These are phyloP conservation scores for Orthosia incerta DNA, from an alignment of 2,888 invertebrate species.

Conservation along the genomic window DNA sequence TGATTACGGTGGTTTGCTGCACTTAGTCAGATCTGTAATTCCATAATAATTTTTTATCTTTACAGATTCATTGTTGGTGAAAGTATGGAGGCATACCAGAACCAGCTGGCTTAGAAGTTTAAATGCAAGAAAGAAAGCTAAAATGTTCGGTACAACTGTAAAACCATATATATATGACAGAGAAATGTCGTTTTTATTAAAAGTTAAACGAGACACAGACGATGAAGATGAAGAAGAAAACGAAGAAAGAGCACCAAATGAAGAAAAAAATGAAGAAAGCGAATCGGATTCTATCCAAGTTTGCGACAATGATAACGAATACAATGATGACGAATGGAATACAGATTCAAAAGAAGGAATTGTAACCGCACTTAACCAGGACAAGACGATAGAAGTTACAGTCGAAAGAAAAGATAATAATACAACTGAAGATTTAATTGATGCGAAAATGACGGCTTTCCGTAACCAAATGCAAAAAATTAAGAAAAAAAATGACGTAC, in stretches of 20 bases:
- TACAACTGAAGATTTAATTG: background rate
- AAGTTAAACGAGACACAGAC: too few relatives aligned
- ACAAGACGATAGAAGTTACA: constrained; percentile 3
- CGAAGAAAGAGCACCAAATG: background rate
- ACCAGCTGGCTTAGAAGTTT: too few relatives aligned
- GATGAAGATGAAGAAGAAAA: background rate
- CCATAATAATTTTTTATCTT: too few relatives aligned
- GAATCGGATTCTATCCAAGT: constrained; percentile 18
- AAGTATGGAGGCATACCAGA: too few relatives aligned
- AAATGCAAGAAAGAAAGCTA: too few relatives aligned
- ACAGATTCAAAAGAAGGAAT: constrained; percentile 28
- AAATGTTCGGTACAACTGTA: background rate
- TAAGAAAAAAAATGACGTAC: background rate
- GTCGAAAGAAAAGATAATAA: background rate
- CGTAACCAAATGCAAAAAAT: background rate
- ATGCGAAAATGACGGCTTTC: constrained; percentile 1
- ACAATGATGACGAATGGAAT: constrained; percentile 16
- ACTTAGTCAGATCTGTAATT: too few relatives aligned
- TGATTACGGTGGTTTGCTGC: too few relatives aligned
- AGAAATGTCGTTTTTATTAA: too few relatives aligned
- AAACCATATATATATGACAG: background rate
- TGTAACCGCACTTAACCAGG: background rate
- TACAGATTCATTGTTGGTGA: too few relatives aligned
- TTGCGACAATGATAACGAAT: constrained; percentile 14
- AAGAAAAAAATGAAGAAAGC: constrained; percentile 15